Evolutionary conservation across 1,140 invertebrate species (phyloP), one percentile per base, ranked within the genome.

Genomic region (Ooceraea biroi): DNA sequence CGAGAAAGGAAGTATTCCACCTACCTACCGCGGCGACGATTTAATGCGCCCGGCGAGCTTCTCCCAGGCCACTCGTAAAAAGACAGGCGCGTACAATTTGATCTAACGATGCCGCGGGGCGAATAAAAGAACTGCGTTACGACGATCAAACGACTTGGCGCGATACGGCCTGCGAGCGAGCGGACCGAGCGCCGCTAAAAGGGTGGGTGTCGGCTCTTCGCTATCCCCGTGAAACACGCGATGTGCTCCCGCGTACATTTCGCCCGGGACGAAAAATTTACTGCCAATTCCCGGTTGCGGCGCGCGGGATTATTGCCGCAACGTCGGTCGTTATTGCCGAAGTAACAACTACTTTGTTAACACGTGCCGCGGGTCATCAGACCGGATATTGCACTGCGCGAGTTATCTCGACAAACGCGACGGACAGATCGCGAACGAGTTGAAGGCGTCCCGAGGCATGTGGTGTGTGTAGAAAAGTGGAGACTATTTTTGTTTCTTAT

Each of bases 101-200:
- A 80, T 71, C 80, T 82, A 82, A 82, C 80, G 68, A 74, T 22
- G 80, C 69, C 84, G 65, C 78, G 46, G 68, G 78, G 61, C 84
- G 65, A 85, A 85, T 82, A 68, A 87, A 85, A 82, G 71, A 74
- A 85, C 83, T 65, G 44, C 44, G 69, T 82, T 82, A 82, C 71
- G 69, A 74, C 69, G 68, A 82, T 82, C 80, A 72, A 82, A 82
- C 80, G 68, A 82, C 80, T 76, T n/a, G n/a, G 41, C 44, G 68
- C 68, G 80, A 60, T 76, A 71, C 69, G 69, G 68, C 36, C 55
- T 36, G 69, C 78, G 74, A 66, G 74, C 73, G 55, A 60, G 72
- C 25, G 73, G 30, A n/a, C n/a, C n/a, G 61, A 3, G 17, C 22
- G 76, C 65, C 36, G 50, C 10, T 80, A 71, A 80, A 80, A 80